Conservation (phyloP, 2,888 invertebrate genomes). For the Catonia carolina region DNA sequence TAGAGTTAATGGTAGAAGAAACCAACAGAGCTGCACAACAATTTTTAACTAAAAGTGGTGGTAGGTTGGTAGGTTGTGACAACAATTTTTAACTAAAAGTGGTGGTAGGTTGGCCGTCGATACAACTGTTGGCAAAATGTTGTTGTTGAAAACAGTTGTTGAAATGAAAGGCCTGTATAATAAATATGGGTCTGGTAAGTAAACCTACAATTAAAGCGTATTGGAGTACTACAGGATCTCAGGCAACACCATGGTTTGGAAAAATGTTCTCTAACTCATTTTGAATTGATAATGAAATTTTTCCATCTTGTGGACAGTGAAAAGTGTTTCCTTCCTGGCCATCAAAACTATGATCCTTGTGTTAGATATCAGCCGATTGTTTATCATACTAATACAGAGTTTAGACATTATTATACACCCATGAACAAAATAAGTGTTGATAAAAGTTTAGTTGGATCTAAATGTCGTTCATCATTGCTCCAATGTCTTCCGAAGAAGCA, state of each 20-base stretch:
- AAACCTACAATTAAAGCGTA: slow-evolving; percentile 10
- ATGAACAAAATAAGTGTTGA: slow-evolving; percentile 8
- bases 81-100: too few relatives aligned
- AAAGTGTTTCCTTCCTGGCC: neutral
- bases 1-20: slow-evolving; percentile 11
- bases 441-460: slow-evolving; percentile 16
- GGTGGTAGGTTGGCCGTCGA: slow-evolving; percentile 4
- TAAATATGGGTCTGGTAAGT: slow-evolving; percentile 17
- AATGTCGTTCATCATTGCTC: too few relatives aligned
- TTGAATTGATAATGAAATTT: slow-evolving; percentile 16
- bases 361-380: slow-evolving; percentile 14
- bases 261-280: slow-evolving; percentile 12
- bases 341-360: slow-evolving; percentile 12
- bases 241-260: slow-evolving; percentile 11
- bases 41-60: neutral
- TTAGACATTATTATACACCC: slow-evolving; percentile 10
- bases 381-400: slow-evolving; percentile 17
- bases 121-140: too few relatives aligned
- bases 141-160: too few relatives aligned
- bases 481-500: slow-evolving; percentile 18
- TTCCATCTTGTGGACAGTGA: slow-evolving; percentile 9
- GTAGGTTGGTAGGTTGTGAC: neutral
- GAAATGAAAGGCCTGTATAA: slow-evolving; percentile 16
- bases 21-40: slow-evolving; percentile 12
- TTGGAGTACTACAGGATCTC: slow-evolving; percentile 6